Evolutionary conservation across 2,888 invertebrate species (phyloP).

Genomic region (Orchesella flavescens): DNA sequence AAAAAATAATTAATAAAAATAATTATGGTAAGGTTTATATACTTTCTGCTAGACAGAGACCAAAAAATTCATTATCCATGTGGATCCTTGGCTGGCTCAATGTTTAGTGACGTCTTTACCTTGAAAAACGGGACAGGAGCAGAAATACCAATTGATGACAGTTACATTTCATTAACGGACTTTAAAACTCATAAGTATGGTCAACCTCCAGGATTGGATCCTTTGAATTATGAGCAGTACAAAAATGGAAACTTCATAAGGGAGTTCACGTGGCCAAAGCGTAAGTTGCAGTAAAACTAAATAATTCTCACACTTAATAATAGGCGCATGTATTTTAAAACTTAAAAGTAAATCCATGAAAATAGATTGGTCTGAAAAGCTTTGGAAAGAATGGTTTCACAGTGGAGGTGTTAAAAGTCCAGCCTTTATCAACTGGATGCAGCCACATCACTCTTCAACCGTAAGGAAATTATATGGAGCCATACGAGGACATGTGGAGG

Average conservation of each 20-base stretch:
- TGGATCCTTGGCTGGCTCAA: neutral
- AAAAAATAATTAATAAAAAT: no score
- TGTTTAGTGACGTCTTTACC: conserved; percentile 5
- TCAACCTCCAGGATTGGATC: neutral
- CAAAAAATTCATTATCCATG: neutral
- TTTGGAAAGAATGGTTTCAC: neutral
- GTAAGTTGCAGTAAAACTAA: neutral
- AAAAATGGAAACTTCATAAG: neutral
- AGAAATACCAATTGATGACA: neutral
- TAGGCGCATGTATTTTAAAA: neutral
- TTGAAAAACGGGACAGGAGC: neutral
- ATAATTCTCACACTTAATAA: no score
- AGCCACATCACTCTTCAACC: neutral
- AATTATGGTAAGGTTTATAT: no score
- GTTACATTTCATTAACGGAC: neutral
- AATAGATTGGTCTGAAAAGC: neutral
- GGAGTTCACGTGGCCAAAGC: neutral
- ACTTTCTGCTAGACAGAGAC: neutral
- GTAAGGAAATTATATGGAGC: neutral
- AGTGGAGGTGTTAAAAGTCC: neutral
- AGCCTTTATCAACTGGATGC: conserved; percentile 1
- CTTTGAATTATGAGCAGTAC: neutral
- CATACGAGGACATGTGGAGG: neutral
- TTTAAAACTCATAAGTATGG: neutral
- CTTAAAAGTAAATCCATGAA: no score